phyloP scores from a whole-genome alignment of 2,113 vertebrate species.

The Columba janthina region DNA sequence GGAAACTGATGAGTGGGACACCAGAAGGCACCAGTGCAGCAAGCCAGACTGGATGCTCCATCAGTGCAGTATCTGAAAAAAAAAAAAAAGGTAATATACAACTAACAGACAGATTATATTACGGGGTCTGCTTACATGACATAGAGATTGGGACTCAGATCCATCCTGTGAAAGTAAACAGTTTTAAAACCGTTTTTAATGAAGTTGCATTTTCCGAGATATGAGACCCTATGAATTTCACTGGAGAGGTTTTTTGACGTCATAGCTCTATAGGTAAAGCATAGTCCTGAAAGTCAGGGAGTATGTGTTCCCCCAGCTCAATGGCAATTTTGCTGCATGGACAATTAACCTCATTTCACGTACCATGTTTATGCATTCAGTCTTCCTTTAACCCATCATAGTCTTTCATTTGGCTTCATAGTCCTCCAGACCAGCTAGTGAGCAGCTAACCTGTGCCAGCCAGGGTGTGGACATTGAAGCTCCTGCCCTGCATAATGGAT shows the following conservation, averaged over 20 bases:
- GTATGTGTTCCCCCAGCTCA: neutral
- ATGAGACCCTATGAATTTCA: neutral
- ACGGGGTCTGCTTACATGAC: neutral
- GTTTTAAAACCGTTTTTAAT: neutral
- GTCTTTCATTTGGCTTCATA: neutral
- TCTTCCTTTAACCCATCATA: neutral
- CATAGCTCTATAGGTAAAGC: neutral
- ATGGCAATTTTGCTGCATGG: neutral
- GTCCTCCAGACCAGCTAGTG: neutral
- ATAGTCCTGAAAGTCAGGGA: neutral
- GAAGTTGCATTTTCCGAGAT: neutral
- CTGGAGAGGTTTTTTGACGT: neutral
- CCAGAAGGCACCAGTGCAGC: conserved; percentile 59
- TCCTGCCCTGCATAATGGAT: no score
- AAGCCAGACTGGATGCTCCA: conserved; percentile 67
- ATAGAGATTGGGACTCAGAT: neutral
- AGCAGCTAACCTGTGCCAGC: neutral
- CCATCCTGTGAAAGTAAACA: neutral
- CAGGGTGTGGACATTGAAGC: neutral
- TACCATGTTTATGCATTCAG: neutral
- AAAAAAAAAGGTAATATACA: neutral
- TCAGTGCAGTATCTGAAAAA: conserved; percentile 48
- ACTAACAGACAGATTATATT: neutral
- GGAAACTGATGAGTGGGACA: neutral
- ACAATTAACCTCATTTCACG: neutral